Conservation (phyloP, 2,797 vertebrate species). For the Cuculus canorus region DNA sequence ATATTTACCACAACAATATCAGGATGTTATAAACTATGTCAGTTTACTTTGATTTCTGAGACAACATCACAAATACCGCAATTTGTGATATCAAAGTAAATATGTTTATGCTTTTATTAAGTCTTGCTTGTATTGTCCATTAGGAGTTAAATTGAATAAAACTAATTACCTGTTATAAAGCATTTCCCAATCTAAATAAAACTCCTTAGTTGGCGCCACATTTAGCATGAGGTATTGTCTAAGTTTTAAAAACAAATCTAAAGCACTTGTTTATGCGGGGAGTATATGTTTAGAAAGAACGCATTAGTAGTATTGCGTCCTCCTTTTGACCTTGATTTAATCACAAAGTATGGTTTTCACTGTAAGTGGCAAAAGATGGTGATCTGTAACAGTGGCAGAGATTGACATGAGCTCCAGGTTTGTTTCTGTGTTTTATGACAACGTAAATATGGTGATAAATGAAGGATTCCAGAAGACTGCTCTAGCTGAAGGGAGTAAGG, state of each 20-base stretch:
- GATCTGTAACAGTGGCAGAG: not conserved
- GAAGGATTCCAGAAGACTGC: not conserved
- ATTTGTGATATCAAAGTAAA: not conserved
- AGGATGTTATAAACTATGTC: not conserved
- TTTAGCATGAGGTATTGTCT: not conserved
- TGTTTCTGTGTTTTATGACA: not conserved
- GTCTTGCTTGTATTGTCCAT: not conserved
- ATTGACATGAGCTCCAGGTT: not conserved
- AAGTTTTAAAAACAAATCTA: not conserved
- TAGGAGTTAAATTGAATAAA: not conserved
- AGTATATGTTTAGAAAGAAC: not conserved
- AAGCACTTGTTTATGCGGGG: not conserved
- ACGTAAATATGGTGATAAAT: not conserved
- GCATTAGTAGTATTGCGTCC: too few relatives aligned
- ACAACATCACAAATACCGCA: not conserved
- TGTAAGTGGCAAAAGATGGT: not conserved
- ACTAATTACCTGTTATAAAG: not conserved
- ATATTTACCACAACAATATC: not conserved
- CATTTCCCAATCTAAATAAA: not conserved
- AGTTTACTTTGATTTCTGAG: not conserved
- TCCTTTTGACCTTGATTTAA: not conserved
- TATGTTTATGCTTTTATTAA: not conserved
- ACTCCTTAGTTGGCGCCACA: not conserved
- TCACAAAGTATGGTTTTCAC: not conserved
- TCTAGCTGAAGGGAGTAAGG: not conserved